Base-by-base conservation (phyloP, 2,888 invertebrate genomes). In the Ceraclea dissimilis region DNA sequence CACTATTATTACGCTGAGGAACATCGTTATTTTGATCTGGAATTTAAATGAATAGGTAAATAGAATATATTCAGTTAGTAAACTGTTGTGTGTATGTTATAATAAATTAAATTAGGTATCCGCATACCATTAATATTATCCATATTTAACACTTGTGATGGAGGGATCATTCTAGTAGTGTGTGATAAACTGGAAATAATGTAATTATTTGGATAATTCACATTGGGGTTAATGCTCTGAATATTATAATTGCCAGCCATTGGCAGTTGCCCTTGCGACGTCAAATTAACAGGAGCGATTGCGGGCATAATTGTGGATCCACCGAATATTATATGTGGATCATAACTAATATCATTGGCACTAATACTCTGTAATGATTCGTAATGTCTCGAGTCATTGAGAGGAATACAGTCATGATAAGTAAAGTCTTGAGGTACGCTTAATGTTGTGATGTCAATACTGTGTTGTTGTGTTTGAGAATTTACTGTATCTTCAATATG, bases 91-190 rank as follows among this genome's bases (percentile, higher is more conserved):
- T 4, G 26, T 26, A 26, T 4, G 26, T 26, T 4, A 10, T 26
- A 26, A 26, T 10, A 6, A 10, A 26, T 26, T 6, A 26, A 26
- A 10, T 26, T 6, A 6, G 26, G 10, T 26, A 26, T 10, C 4
- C 2, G 13, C 39, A n/a, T 52, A 61, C 60, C 54, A 43, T 58
- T 34, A 11, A 57, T 43, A 16, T 49, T 51, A 31, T 61, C 59
- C 19, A 62, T 52, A 18, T 52, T 53, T 19, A 62, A 58, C 33
- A 63, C 59, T 44, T 60, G 54, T 21, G 50, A 21, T 2, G 56
- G 51, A 47, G 56, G 54, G 18, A 60, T 57, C 31, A 60, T 62
- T 43, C 62, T 64, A 1, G 60, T 50, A 13, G 39, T 39, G 22
- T 59, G 56, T 19, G 56, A 54, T 4, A 59, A 39, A 34, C 59